Base-by-base conservation (phyloP, 2,797 vertebrate species). In the Myripristis jacobus region DNA sequence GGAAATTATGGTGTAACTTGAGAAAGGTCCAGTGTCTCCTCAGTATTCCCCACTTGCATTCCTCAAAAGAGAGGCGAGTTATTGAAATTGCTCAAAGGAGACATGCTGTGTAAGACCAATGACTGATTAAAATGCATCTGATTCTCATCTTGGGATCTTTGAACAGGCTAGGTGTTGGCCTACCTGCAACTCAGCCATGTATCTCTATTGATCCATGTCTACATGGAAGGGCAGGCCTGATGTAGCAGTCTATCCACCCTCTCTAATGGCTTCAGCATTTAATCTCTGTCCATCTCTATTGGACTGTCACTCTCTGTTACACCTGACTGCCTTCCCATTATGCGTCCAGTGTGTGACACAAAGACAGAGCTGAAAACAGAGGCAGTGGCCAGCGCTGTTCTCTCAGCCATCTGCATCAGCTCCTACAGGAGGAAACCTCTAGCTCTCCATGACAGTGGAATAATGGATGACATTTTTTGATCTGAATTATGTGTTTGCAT, bases 251-350 rank as follows among this genome's bases (percentile, higher is more conserved):
- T 52, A n/a, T 76, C 63, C 57, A 41, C 29, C 46, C 16, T 61
- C 64, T 73, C 19, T 69, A 44, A 69, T 66, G 51, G 77, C 48
- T 66, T 75, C 50, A 19, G 56, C 68, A 58, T 86, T 76, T 72
- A 76, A 83, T 79, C 72, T 71, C 25, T 73, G 66, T 57, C 68
- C 5, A 4, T 75, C 75, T 69, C 75, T 61, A 60, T 70, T 22
- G 15, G 70, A 52, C 62, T 73, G 73, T 70, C 67, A 44, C 74
- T 82, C 75, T 80, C 72, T 46, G 41, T 68, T 62, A 79, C 80
- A 80, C 86, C 73, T 19, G 67, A 51, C 70, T 75, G 79, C 68
- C 47, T 88, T 85, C 84, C 82, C 69, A 85, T 87, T 84, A 82
- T 72, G 73, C 71, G 73, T 38, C 27, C 22, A 41, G 67, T 81